Evolutionary conservation across 2,797 vertebrate species (phyloP).

Genomic region (Yasuhikotakia modesta): DNA sequence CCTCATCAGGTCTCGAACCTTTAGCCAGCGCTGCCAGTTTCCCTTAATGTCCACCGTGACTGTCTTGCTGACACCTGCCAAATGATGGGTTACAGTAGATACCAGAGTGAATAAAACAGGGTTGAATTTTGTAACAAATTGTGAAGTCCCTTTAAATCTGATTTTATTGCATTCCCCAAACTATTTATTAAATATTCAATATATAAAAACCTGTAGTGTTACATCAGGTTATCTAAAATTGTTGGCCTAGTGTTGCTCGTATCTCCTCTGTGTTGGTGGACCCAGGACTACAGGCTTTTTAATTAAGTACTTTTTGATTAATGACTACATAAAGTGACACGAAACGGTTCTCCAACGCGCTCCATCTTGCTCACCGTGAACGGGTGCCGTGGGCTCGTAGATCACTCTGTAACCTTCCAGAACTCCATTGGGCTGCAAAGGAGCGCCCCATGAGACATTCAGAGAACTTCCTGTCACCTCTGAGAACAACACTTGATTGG

Average conservation of each 20-base stretch:
- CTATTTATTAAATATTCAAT: too few relatives aligned
- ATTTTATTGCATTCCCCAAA: not conserved
- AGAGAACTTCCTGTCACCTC: slow-evolving; percentile 90
- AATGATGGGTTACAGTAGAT: not conserved
- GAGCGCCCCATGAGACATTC: slow-evolving; percentile 92
- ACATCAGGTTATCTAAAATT: too few relatives aligned
- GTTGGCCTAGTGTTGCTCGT: too few relatives aligned
- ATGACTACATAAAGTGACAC: too few relatives aligned
- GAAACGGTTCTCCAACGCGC: too few relatives aligned
- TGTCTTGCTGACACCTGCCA: slow-evolving; percentile 90
- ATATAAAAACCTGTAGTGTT: too few relatives aligned
- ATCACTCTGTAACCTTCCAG: slow-evolving; percentile 92
- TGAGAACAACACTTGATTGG: slow-evolving; percentile 87
- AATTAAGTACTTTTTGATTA: too few relatives aligned
- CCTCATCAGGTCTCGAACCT: slow-evolving; percentile 89
- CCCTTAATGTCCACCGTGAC: slow-evolving; percentile 94
- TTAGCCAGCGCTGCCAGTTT: slow-evolving; percentile 92
- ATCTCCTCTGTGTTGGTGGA: too few relatives aligned
- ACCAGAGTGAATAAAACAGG: too few relatives aligned
- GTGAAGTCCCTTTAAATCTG: not conserved
- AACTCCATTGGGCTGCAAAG: slow-evolving; percentile 85
- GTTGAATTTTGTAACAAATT: not conserved
- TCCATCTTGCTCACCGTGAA: slow-evolving; percentile 80
- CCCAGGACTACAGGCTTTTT: too few relatives aligned
- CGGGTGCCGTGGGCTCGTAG: slow-evolving; percentile 87